Percentiles rank a stretch among this genome's conserved stretches.
phyloP scores from a whole-genome alignment of 2,888 invertebrate species.

The Pterobdella sp. region DNA sequence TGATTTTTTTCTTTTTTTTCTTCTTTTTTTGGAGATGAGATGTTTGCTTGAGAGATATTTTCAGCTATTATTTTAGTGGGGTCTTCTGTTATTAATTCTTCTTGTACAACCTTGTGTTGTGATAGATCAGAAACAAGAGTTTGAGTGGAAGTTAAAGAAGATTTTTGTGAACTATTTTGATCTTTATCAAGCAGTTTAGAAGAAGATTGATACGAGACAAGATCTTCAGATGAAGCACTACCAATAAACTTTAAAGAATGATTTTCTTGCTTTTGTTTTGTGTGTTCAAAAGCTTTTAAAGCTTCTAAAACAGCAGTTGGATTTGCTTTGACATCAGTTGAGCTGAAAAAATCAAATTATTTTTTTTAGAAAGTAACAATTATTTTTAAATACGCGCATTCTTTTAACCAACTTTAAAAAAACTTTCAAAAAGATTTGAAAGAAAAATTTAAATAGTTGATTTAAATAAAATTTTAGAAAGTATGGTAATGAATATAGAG shows the following conservation, averaged over 20 bases:
- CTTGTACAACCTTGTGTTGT: not conserved
- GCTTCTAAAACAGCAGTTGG: slow-evolving; percentile 98
- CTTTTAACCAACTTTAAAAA: too few species aligned
- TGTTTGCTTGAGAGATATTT: not conserved
- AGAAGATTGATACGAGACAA: slow-evolving; percentile 12
- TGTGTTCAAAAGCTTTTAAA: slow-evolving; percentile 55
- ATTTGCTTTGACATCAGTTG: slow-evolving; percentile 91
- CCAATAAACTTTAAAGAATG: slow-evolving; percentile 46
- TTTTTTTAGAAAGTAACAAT: too few species aligned
- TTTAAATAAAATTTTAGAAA: too few species aligned
- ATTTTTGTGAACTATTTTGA: not conserved
- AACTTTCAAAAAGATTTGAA: too few species aligned
- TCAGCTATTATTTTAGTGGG: not conserved
- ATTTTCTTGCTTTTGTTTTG: slow-evolving; percentile 46
- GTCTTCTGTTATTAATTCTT: not conserved
- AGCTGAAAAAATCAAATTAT: slow-evolving; percentile 27
- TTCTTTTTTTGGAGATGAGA: not conserved
- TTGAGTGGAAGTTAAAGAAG: not conserved
- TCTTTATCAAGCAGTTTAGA: slow-evolving; percentile 18
- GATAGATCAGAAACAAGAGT: not conserved
- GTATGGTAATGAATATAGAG: too few species aligned
- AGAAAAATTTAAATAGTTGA: too few species aligned
- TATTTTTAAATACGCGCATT: too few species aligned
- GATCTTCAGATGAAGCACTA: slow-evolving; percentile 28
- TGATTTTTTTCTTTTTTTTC: not conserved